Evolutionary conservation across 2,113 vertebrate genomes (phyloP), one percentile per base, ranked within the genome.

Genomic region (Salvelinus sp.): DNA sequence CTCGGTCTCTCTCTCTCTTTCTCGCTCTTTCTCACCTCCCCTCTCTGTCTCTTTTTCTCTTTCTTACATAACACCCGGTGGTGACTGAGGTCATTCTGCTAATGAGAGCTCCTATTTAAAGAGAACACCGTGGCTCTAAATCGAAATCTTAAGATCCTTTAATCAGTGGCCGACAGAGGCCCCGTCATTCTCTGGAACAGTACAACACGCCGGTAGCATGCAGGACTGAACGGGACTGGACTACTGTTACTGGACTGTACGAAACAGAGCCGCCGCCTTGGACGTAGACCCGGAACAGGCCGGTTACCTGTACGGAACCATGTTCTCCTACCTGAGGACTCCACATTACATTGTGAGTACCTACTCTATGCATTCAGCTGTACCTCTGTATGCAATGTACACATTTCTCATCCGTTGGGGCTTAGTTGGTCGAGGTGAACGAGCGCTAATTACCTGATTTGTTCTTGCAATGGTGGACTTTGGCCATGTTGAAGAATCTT

Each of bases 321-420:
- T 92, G 90, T 92, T 92, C 72, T 92, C 90, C 3, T 92, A 92
- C 79, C 48, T 92, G 81, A 88, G 75, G 86, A 90, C 16, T 74
- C 88, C 92, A 4, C 83, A 89, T 48, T 90, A 90, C 64, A 77
- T 88, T 16, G 91, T 94, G 80, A 91, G 90, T 91, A 82, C 33
- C 54, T 44, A 18, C 13, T 18, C 3, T 54, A 44, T 1, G 13
- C 16, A 44, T 6, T 62, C 58, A 4, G 25, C 68, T 69, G 3
- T 69, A 64, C 14, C 50, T 54, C 16, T 54, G 1, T 16, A 54
- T 54, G 50, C 4, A 18, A 54, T 18, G 50, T 30, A 23, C n/a
- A 27, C 10, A 23, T 25, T 27, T 65, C 63, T 22, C 7, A 10
- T n/a, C 2, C 9, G 2, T 25, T 27, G 7, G 9, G 7, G 12